Percentiles rank a stretch among this genome's conserved stretches.
Evolutionary conservation across 2,113 vertebrate genomes (phyloP).

Genomic region (Hippocampus guttulatus): DNA sequence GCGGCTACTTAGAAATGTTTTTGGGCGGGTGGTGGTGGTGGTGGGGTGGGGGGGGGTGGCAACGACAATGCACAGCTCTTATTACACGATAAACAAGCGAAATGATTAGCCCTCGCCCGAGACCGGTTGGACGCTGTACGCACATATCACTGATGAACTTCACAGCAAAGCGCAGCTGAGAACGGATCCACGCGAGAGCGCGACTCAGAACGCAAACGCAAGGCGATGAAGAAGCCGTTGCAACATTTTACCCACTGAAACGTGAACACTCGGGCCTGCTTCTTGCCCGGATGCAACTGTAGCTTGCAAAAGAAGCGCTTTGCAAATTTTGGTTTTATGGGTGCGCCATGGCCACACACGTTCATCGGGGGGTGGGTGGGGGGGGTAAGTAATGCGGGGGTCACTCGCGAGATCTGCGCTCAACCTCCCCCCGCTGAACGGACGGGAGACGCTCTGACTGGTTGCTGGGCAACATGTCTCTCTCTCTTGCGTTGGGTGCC

Average conservation of each 20-base stretch:
- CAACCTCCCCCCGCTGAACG: background rate
- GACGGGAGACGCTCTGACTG: conserved; percentile 13
- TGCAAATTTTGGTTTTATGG: too few species aligned
- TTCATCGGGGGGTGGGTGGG: background rate
- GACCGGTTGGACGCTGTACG: conserved; percentile 24
- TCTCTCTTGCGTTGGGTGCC: conserved; percentile 6
- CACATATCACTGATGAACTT: conserved; percentile 2
- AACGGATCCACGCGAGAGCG: conserved; percentile 1
- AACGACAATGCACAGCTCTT: conserved; percentile 29
- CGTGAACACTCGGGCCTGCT: background rate
- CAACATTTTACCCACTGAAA: background rate
- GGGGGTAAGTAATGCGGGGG: too few species aligned
- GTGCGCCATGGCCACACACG: background rate
- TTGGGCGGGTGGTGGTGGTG: conserved; percentile 5
- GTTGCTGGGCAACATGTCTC: conserved; percentile 54
- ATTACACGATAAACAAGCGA: conserved; percentile 37
- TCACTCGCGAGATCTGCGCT: conserved; percentile 2
- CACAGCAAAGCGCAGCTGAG: conserved; percentile 15
- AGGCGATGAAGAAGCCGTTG: conserved; percentile 14
- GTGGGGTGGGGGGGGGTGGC: too few species aligned
- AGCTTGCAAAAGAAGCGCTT: too few species aligned
- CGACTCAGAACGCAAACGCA: conserved; percentile 15
- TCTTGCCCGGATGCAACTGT: too few species aligned
- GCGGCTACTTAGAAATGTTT: background rate
- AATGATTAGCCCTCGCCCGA: conserved; percentile 7